Base-by-base conservation (phyloP, 30 jellyfish, hydroid and myxozoan genomes). In the Chrysaora quinquecirrha region DNA sequence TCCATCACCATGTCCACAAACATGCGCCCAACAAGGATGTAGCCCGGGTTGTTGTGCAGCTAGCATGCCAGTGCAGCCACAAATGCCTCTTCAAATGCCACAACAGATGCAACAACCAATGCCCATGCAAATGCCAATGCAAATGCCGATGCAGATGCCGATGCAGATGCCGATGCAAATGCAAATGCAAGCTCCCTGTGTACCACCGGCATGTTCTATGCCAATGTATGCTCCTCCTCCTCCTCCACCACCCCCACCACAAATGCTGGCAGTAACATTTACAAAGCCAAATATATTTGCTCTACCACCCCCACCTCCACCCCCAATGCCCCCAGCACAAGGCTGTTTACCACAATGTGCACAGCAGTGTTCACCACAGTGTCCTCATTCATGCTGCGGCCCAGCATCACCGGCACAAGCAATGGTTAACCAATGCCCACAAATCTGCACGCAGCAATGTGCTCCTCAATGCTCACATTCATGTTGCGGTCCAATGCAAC, bases 391-490 rank as follows among this genome's bases (percentile, higher is more conserved):
- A 27, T 84, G 87, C 29, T 84, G 94, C 29, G 94, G 87, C 22
- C 94, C 94, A 0, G 87, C 94, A 31, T 46, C 87, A 11, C 94
- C 94, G 33, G 87, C 60, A 60, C 94, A 72, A 50, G 83, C 79
- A 63, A 62, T 73, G 82, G 75, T 71, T 43, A 72, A 84, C 29
- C 94, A 84, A 43, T 84, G 94, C 60, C 94, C 94, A 20, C 94
- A 47, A 21, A 30, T 84, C 66, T 84, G 94, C n/a, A 46, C 87
- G 67, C 94, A 84, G 75, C 94, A 84, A 24, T 84, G 94, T 62
- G 94, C 94, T 14, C 87, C 94, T 23, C 87, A 72, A 76, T 84
- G 94, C 65, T 73, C 94, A 34, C 94, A 84, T 70, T 64, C 87
- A 18, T 84, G 94, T 65, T 84, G 94, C 47, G 94, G 94, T 11